Base-by-base conservation (phyloP, 2,888 invertebrate genomes). In the Siphlonurus alternatus region DNA sequence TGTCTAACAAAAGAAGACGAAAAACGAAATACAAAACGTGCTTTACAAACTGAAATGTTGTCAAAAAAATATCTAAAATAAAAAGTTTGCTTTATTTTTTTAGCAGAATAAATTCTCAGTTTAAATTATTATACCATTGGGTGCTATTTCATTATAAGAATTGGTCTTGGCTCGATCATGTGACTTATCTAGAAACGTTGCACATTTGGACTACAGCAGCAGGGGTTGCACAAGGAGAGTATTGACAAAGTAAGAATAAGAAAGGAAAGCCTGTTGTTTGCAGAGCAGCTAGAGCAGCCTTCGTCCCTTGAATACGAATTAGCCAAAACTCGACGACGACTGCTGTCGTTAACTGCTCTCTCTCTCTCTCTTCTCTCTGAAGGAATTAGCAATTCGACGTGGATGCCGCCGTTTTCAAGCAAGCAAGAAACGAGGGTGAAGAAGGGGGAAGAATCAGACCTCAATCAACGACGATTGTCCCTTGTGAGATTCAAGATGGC, bases 381-480 rank as follows among this genome's bases (percentile, higher is more conserved):
- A 38, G 38, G 15, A 38, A 38, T 38, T 38, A 38, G 38, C 38
- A 10, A 38, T 38, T 38, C 38, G 5, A 5, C 15, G 38, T 38
- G 7, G 38, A 10, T 38, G 15, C 38, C 38, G n/a, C n/a, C n/a
- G n/a, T n/a, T n/a, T n/a, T n/a, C n/a, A n/a, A n/a, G n/a, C n/a
- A n/a, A 38, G 38, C 38, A 38, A 10, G 5, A 5, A 59, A 59
- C 59, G 63, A 63, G 59, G 59, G 59, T 22, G 63, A 63, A 59
- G 59, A 59, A 63, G 59, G 63, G 63, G 38, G 59, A 51, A 51
- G 59, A 63, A 59, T 56, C 63, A 63, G 63, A 38, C 63, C 63
- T 59, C 59, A 63, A 63, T 63, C 63, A 63, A 59, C 63, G 59
- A 63, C 63, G 63, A 63, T 63, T 63, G 63, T 63, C 59, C 63